These are phyloP conservation scores for Aphidius colemani DNA, from an alignment of 2,888 invertebrate species.

Conservation along the genomic window DNA sequence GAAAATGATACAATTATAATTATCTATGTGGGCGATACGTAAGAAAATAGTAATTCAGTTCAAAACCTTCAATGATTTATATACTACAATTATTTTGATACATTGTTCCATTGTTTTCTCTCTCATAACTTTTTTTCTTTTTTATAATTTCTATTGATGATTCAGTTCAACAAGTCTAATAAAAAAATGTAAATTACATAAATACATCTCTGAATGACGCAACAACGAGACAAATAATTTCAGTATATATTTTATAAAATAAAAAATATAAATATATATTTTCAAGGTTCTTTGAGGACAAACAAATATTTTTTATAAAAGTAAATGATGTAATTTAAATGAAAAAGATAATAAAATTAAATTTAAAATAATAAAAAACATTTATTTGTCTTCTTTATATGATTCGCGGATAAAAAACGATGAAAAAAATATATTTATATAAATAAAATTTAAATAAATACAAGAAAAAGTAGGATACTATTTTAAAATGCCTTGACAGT, in stretches of 20 bases:
- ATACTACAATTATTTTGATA: conserved; percentile 16
- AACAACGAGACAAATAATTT: neutral
- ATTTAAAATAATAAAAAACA: too few species aligned
- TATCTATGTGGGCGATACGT: conserved; percentile 16
- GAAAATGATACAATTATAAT: neutral
- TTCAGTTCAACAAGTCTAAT: neutral
- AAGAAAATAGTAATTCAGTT: conserved; percentile 13
- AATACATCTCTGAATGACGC: neutral
- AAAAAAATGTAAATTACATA: neutral
- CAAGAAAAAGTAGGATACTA: conserved; percentile 5
- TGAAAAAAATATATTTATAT: neutral
- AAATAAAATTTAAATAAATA: neutral
- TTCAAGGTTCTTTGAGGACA: conserved; percentile 1
- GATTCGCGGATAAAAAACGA: neutral
- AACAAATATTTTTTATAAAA: neutral
- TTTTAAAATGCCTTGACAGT: conserved; percentile 21
- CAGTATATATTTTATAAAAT: neutral
- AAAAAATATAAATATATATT: neutral
- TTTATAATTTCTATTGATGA: neutral
- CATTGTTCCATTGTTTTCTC: conserved; percentile 14
- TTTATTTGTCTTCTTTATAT: neutral
- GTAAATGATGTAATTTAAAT: neutral
- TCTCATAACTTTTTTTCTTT: neutral
- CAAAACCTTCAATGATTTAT: conserved; percentile 17
- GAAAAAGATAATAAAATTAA: neutral